Percentiles rank a stretch among this genome's conserved stretches.
These are phyloP conservation scores for Germaria angustata DNA, from an alignment of 2,888 invertebrate species.

Conservation along the genomic window DNA sequence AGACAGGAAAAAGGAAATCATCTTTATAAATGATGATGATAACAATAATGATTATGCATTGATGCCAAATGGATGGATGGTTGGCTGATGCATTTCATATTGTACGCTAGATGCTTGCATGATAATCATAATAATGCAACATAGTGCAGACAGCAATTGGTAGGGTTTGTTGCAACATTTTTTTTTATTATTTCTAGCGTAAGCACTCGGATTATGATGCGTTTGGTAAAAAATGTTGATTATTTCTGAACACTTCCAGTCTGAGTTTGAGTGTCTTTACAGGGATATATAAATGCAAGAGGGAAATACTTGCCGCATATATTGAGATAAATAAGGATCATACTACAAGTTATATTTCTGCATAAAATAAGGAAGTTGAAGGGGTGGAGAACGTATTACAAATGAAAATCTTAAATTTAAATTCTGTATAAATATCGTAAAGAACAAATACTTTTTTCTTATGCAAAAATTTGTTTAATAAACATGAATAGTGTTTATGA, in stretches of 20 bases:
- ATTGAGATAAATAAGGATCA: constrained; percentile 62
- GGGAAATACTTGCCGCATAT: constrained; percentile 48
- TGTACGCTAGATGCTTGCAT: constrained; percentile 17
- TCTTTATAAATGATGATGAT: constrained; percentile 65
- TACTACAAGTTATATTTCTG: constrained; percentile 10
- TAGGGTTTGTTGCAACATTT: constrained; percentile 17
- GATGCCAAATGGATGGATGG: constrained; percentile 36
- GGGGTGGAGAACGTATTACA: background rate
- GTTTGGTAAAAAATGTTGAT: constrained; percentile 61
- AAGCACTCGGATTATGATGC: constrained; percentile 45
- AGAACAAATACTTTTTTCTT: background rate
- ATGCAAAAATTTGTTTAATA: background rate
- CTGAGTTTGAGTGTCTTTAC: constrained; percentile 2
- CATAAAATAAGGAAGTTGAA: constrained; percentile 22
- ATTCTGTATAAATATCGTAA: background rate
- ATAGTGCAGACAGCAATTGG: constrained; percentile 24
- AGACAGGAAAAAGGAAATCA: constrained; percentile 67
- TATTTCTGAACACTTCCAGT: constrained; percentile 33
- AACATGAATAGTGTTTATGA: background rate
- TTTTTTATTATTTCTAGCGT: background rate
- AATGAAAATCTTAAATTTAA: constrained; percentile 14
- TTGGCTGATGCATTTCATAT: constrained; percentile 34
- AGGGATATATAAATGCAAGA: constrained; percentile 41
- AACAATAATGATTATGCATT: constrained; percentile 41
- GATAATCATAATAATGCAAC: constrained; percentile 50